Percentiles rank a stretch among this genome's conserved stretches.
Conservation (phyloP, 2,113 vertebrate species). For the Cricetomys ansorgei region DNA sequence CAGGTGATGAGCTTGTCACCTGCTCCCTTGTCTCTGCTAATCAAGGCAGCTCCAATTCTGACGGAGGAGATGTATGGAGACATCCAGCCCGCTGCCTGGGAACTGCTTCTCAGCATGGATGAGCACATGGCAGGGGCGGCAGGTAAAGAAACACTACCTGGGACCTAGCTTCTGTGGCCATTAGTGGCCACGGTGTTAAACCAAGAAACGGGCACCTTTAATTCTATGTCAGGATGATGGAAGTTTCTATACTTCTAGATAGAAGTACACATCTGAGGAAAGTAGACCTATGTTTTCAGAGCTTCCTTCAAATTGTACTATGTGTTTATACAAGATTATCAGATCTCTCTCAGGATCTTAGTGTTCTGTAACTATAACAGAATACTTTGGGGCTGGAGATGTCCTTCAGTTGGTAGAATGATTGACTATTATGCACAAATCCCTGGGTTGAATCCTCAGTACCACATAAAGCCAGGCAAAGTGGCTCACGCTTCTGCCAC, state of each 20-base stretch:
- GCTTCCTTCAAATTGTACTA: not conserved
- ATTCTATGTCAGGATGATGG: not conserved
- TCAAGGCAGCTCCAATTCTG: conserved; percentile 96
- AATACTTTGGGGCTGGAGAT: not conserved
- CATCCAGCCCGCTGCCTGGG: conserved; percentile 98
- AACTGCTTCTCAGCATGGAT: conserved; percentile 96
- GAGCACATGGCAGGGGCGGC: conserved; percentile 99
- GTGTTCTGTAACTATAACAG: not conserved
- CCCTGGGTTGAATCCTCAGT: not conserved
- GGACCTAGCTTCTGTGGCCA: accelerated
- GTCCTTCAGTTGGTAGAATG: not conserved
- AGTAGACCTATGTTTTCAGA: not conserved
- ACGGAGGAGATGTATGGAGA: conserved; percentile 99
- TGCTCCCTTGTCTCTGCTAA: conserved; percentile 96
- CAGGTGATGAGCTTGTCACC: conserved; percentile 99
- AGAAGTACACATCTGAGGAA: not conserved
- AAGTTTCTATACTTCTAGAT: not conserved
- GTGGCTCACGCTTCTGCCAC: not conserved
- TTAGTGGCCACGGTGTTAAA: not conserved
- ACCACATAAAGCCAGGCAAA: not conserved
- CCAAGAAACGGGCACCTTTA: not conserved
- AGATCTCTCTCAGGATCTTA: not conserved
- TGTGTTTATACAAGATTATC: not conserved
- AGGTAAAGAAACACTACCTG: conserved; percentile 88
- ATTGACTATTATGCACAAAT: no score